Base-by-base conservation (phyloP, 2,113 vertebrate species). In the Rhinogobius similis region DNA sequence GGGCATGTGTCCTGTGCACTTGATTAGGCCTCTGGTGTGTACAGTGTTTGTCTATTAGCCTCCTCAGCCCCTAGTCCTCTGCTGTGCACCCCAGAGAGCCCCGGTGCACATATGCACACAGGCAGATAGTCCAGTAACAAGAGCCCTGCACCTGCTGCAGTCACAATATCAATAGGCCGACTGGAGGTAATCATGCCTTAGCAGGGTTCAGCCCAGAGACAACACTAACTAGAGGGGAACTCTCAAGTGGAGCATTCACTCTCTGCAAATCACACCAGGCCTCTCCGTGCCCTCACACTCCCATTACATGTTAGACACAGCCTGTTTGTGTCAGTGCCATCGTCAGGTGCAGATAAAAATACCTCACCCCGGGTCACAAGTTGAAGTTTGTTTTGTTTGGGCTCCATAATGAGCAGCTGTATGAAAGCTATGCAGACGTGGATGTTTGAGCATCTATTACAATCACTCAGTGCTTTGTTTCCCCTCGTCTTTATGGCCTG, bases 1-100 rank as follows among this genome's bases (percentile, higher is more conserved):
- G 79, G 82, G 80, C 80, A 73, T 38, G 69, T 68, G 78, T 77
- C 77, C 74, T 88, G 85, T 58, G 78, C 80, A 81, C 79, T 83
- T 90, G 88, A 90, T 90, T 86, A 85, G 89, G 88, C 84, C 88
- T 81, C 86, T 82, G 82, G 89, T 90, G 89, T 87, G 86, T 80
- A 29, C 55, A 82, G 69, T 75, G 80, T 78, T 82, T 83, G 86
- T 82, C 80, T 75, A 88, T 90, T 89, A 90, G 87, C 81, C 77
- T 79, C 75, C 82, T 77, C 85, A 78, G 88, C 81, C 75, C 80
- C 83, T 75, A 20, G 55, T 80, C 82, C 82, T 83, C 81, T 67
- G 43, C 79, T 86, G 77, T 81, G 79, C 61, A 80, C 82, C 84
- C 88, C 81, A 83, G 76, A 89, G 82, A 76, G 85, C 74, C 59